Percentiles rank a stretch among this genome's conserved stretches.
These are phyloP conservation scores for Zaprionus kolodkinae DNA, from an alignment of 1,140 invertebrate genomes.

Conservation along the genomic window DNA sequence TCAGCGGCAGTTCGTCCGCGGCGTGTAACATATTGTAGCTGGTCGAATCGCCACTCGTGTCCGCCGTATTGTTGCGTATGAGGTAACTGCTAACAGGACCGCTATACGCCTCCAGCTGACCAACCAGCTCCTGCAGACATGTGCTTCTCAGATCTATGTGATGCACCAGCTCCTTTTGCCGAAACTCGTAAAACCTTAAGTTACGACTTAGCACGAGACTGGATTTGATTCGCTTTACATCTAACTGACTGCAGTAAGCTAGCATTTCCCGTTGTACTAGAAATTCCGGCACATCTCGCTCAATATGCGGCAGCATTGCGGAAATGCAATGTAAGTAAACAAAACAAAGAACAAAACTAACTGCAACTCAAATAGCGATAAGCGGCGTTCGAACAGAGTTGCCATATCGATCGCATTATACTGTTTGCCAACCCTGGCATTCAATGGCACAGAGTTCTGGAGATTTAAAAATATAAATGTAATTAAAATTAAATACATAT, in stretches of 20 bases:
- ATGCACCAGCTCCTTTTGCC: slow-evolving; percentile 54
- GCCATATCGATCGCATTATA: slow-evolving; percentile 17
- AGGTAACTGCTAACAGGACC: slow-evolving; percentile 60
- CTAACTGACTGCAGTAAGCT: slow-evolving; percentile 51
- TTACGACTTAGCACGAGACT: slow-evolving; percentile 47
- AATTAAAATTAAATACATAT: background rate
- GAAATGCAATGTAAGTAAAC: slow-evolving; percentile 19
- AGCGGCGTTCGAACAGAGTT: background rate
- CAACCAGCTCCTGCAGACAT: slow-evolving; percentile 3
- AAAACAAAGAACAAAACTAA: slow-evolving; percentile 28
- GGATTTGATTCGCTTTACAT: slow-evolving; percentile 24
- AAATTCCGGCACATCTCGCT: slow-evolving; percentile 59
- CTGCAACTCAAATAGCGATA: slow-evolving; percentile 20
- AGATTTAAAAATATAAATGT: background rate
- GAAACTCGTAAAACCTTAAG: slow-evolving; percentile 63
- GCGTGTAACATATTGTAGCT: slow-evolving; percentile 52
- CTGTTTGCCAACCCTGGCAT: slow-evolving; percentile 11
- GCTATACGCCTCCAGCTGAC: slow-evolving; percentile 36
- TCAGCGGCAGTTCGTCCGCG: slow-evolving; percentile 47
- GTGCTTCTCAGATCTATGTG: slow-evolving; percentile 47
- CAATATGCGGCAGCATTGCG: slow-evolving; percentile 49
- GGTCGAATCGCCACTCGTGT: slow-evolving; percentile 4
- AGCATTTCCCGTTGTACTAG: slow-evolving; percentile 46
- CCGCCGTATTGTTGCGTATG: slow-evolving; percentile 25
- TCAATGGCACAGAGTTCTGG: background rate